A percentile compares a stretch with the other conserved stretches of the same genome.
phyloP scores from a whole-genome alignment of 2,113 vertebrate species.

The Nymphicus hollandicus region DNA sequence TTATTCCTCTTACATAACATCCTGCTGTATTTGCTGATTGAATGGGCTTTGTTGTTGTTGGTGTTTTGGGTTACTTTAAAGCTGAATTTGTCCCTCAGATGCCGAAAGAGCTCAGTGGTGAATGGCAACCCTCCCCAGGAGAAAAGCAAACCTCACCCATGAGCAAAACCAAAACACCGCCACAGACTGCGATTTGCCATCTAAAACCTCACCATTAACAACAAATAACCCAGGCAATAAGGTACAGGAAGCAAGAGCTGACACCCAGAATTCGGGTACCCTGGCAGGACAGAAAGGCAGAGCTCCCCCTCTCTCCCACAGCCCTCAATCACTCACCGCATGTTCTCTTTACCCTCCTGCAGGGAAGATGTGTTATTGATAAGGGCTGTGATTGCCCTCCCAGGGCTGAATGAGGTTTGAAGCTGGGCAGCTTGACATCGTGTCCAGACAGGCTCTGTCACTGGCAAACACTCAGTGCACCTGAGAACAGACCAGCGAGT shows the following conservation, averaged over 20 bases:
- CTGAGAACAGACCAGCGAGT: not conserved
- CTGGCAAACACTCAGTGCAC: not conserved
- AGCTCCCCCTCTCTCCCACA: not conserved
- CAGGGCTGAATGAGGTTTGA: not conserved
- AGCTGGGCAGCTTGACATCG: not conserved
- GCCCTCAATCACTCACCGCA: not conserved
- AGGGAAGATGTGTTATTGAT: constrained; percentile 43
- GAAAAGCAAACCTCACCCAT: constrained; percentile 4
- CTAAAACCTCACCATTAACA: constrained; percentile 53
- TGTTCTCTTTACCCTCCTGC: constrained; percentile 13
- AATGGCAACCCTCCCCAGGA: constrained; percentile 34
- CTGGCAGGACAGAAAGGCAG: not conserved
- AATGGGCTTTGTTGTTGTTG: not conserved
- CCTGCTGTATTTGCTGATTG: constrained; percentile 36
- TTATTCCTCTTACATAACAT: constrained; percentile 64
- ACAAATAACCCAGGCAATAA: constrained; percentile 27
- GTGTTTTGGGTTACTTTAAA: not conserved
- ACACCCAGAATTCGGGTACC: not conserved
- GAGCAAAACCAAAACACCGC: not conserved
- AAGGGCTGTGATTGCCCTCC: not conserved
- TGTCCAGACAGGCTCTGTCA: not conserved
- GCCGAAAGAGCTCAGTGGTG: constrained; percentile 43
- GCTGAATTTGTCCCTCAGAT: not conserved
- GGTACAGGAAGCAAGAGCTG: not conserved
- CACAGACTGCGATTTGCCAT: constrained; percentile 43